phyloP scores from a whole-genome alignment of 2,888 invertebrate genomes.

The Phalangium opilio region DNA sequence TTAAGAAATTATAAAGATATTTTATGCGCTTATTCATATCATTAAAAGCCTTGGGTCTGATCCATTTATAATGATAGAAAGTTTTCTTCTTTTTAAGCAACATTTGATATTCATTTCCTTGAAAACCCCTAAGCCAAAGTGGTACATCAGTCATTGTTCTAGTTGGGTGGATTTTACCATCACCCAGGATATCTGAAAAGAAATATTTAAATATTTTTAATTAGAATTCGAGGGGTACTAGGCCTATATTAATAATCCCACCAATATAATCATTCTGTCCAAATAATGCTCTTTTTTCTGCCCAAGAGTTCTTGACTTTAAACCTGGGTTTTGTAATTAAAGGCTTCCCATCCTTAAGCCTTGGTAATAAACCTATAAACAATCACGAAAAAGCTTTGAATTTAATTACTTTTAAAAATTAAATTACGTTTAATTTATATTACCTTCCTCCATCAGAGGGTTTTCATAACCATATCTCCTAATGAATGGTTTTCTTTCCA shows the following conservation, averaged over 20 bases:
- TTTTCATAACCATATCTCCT: constrained; percentile 17
- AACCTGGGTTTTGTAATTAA: constrained; percentile 45
- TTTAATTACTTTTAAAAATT: not conserved
- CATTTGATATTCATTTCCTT: constrained; percentile 24
- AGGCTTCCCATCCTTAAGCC: constrained; percentile 37
- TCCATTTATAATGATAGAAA: constrained; percentile 29
- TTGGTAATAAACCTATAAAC: constrained; percentile 48
- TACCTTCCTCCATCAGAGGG: constrained; percentile 14
- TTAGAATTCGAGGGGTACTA: not conserved
- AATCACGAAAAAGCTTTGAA: not conserved
- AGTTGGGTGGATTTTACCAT: constrained; percentile 63
- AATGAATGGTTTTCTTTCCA: constrained; percentile 5
- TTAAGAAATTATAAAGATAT: constrained; percentile 59
- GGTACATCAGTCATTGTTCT: constrained; percentile 72
- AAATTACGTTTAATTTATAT: constrained; percentile 1
- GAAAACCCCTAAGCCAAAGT: constrained; percentile 70
- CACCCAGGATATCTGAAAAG: constrained; percentile 60
- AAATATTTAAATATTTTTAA: too few species aligned
- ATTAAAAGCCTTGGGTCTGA: constrained; percentile 61
- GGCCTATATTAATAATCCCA: constrained; percentile 18
- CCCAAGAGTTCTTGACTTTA: constrained; percentile 58
- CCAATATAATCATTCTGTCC: constrained; percentile 95
- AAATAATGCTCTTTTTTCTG: constrained; percentile 58
- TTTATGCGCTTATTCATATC: constrained; percentile 54
- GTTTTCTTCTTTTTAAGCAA: constrained; percentile 55